These are phyloP conservation scores for Pterocles gutturalis DNA, from an alignment of 2,113 vertebrate genomes.

Conservation along the genomic window DNA sequence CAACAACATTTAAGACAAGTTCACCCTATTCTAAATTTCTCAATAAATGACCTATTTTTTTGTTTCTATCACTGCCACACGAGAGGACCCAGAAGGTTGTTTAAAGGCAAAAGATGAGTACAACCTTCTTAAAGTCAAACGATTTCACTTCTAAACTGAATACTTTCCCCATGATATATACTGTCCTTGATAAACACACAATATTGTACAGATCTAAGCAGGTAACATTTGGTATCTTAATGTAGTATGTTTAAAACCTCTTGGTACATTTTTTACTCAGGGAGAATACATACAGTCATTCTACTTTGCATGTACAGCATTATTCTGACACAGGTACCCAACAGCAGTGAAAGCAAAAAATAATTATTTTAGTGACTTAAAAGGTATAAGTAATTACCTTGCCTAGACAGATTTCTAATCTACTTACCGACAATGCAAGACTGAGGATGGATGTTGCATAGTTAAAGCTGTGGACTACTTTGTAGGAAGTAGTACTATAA, in stretches of 20 bases:
- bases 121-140: not conserved
- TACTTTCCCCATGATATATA: not conserved
- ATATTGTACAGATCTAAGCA: not conserved
- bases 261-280: not conserved
- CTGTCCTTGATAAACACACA: not conserved
- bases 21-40: not conserved
- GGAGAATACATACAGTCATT: not conserved
- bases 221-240: not conserved
- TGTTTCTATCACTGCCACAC: not conserved
- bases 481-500: conserved; percentile 94
- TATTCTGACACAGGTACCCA: not conserved
- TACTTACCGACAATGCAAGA: conserved; percentile 91
- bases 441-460: conserved; percentile 93
- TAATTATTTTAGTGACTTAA: not conserved
- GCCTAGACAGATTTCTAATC: not conserved
- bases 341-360: not conserved
- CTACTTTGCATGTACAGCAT: not conserved
- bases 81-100: not conserved
- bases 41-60: not conserved
- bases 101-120: not conserved
- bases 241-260: not conserved
- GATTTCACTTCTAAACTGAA: not conserved
- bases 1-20: not conserved
- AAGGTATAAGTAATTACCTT: not conserved
- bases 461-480: conserved; percentile 95